phyloP scores from a whole-genome alignment of 2,888 invertebrate genomes.

The Caenorhabditis zanzibari region DNA sequence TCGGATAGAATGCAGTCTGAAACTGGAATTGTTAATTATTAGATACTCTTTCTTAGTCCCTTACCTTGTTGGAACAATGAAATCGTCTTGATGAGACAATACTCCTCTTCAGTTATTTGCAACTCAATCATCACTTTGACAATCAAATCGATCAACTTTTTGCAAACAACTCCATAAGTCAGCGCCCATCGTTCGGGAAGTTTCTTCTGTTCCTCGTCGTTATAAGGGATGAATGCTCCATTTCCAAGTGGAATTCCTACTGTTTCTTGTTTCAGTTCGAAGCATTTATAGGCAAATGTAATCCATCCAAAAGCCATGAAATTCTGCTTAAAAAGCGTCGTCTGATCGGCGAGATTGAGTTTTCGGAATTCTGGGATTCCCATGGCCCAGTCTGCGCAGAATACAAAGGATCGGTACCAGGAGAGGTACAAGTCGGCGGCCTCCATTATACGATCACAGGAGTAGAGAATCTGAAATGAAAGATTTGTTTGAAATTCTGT shows the following conservation, averaged over 20 bases:
- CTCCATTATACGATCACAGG: constrained; percentile 74
- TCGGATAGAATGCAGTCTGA: constrained; percentile 73
- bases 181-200: constrained; percentile 73
- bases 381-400: constrained; percentile 78
- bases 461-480: constrained; percentile 70
- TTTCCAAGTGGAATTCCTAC: constrained; percentile 75
- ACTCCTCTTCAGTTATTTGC: constrained; percentile 75
- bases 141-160: constrained; percentile 74
- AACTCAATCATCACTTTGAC: constrained; percentile 75
- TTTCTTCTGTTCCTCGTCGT: constrained; percentile 68
- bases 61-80: constrained; percentile 76
- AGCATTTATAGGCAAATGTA: constrained; percentile 74
- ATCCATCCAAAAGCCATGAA: constrained; percentile 80
- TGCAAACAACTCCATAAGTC: constrained; percentile 75
- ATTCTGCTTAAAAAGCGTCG: constrained; percentile 77
- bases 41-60: too few relatives aligned
- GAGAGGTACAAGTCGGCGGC: constrained; percentile 72
- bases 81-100: constrained; percentile 75
- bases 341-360: constrained; percentile 74
- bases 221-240: constrained; percentile 75
- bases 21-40: too few relatives aligned
- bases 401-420: constrained; percentile 78
- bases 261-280: constrained; percentile 54
- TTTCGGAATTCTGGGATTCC: constrained; percentile 75
- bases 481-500: too few relatives aligned